Evolutionary conservation across 1,140 invertebrate species (phyloP), one percentile per base, ranked within the genome.

Genomic region (Neodiprion fabricii): DNA sequence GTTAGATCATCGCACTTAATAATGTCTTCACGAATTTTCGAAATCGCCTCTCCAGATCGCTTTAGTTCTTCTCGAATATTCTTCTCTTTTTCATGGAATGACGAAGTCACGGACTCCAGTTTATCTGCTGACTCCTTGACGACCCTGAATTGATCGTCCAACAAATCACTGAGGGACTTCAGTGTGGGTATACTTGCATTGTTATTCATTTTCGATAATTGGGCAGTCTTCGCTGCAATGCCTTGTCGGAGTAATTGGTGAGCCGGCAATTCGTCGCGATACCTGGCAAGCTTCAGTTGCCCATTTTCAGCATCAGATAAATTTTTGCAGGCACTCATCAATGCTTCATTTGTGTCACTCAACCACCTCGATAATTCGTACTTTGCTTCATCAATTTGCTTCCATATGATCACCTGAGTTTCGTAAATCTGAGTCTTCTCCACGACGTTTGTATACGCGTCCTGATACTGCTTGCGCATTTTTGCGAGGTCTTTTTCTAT

Each of bases 1-100:
- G 94, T 95, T 81, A 97, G 91, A 86, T 98, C 96, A 84, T 98
- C 97, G 86, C 95, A 97, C 86, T 96, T 96, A 11, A 96, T 94
- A 1, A 98, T 91, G 69, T 94, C 91, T 83, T 98, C 97, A 28
- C 96, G 91, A 69, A 97, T 91, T 78, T 92, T 93, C 28, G 92
- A 92, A 1, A 97, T 90, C 71, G 89, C 87, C 70, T 94, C 93
- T 50, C 91, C 91, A 1, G 92, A 89, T 17, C 87, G 88, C 87
- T 96, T 96, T 9, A 96, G 91, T 17, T 92, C 91, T 48, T 91
- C 89, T 77, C 92, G 91, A 14, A 97, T 90, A 71, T 89, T 89
- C 78, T 92, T 92, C 85, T 97, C 95, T 79, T 93, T 91, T 72
- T 95, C 91, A 73, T 91, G 92, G 74, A 96, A 91, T 7, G 90